phyloP scores from a whole-genome alignment of 2,888 invertebrate species.

The Zygogramma bicolorata region DNA sequence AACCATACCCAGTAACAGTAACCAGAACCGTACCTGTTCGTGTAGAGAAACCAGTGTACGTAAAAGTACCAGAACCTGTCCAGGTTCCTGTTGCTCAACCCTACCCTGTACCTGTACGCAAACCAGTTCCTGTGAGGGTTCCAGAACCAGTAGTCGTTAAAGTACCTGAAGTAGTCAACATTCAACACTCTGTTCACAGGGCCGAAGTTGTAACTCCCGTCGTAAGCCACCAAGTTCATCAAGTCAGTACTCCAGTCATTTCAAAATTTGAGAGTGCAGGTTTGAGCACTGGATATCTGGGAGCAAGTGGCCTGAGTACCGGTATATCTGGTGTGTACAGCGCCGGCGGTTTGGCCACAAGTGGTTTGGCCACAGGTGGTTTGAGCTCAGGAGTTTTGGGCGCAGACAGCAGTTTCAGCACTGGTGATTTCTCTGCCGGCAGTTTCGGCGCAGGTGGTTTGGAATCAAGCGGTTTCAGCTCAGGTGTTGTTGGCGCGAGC shows the following conservation, averaged over 20 bases:
- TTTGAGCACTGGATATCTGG: neutral
- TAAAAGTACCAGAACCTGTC: constrained; percentile 53
- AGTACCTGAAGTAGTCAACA: constrained; percentile 48
- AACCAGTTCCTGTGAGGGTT: constrained; percentile 51
- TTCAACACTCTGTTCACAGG: constrained; percentile 32
- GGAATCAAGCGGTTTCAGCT: neutral
- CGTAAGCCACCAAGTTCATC: neutral
- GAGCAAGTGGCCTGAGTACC: neutral
- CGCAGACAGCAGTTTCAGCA: neutral
- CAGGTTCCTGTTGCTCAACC: constrained; percentile 54
- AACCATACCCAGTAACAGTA: constrained; percentile 56
- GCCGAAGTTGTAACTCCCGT: constrained; percentile 8
- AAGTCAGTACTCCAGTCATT: constrained; percentile 10
- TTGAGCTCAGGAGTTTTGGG: too few relatives aligned
- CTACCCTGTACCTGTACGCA: constrained; percentile 45
- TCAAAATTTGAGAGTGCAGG: neutral
- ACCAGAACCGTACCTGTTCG: constrained; percentile 51
- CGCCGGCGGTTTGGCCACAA: neutral
- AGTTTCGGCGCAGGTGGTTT: neutral
- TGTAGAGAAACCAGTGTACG: constrained; percentile 53
- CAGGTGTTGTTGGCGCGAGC: neutral
- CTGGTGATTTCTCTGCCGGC: neutral
- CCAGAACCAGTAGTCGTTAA: constrained; percentile 53
- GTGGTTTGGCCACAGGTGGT: neutral
- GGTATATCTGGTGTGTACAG: neutral